A percentile compares a stretch with the other conserved stretches of the same genome.
Conservation (phyloP, 2,888 invertebrate genomes). For the Latrodectus elegans region DNA sequence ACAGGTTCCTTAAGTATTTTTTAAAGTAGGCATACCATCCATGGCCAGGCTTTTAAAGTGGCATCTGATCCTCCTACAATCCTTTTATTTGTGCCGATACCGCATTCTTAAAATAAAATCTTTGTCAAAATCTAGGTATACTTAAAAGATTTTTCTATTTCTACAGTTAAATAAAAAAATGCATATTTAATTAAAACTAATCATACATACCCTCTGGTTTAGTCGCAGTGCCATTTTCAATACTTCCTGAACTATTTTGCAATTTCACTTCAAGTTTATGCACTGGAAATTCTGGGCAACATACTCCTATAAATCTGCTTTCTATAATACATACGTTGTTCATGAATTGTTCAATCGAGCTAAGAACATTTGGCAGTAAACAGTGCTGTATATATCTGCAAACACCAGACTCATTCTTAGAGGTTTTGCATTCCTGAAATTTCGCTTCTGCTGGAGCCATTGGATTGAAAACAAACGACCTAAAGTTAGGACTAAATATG, state of each 20-base stretch:
- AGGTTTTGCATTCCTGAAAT: constrained; percentile 60
- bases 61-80: constrained; percentile 62
- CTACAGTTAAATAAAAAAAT: too few species aligned
- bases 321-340: constrained; percentile 84
- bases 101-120: constrained; percentile 50
- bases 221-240: not conserved
- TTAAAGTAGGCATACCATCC: constrained; percentile 58
- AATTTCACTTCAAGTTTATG: constrained; percentile 6
- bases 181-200: too few species aligned
- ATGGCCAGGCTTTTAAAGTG: constrained; percentile 62
- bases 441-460: constrained; percentile 40
- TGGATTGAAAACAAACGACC: constrained; percentile 57
- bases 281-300: constrained; percentile 80
- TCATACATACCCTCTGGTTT: constrained; percentile 16
- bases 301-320: constrained; percentile 81
- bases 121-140: not conserved
- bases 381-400: constrained; percentile 79
- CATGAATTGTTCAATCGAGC: constrained; percentile 80
- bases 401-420: constrained; percentile 53
- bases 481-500: constrained; percentile 10
- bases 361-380: constrained; percentile 79
- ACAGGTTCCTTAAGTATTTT: not conserved
- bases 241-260: not conserved
- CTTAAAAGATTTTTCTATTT: not conserved
- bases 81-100: constrained; percentile 49